Evolutionary conservation across 2,113 vertebrate genomes (phyloP).

Genomic region (Tyrannus savana): DNA sequence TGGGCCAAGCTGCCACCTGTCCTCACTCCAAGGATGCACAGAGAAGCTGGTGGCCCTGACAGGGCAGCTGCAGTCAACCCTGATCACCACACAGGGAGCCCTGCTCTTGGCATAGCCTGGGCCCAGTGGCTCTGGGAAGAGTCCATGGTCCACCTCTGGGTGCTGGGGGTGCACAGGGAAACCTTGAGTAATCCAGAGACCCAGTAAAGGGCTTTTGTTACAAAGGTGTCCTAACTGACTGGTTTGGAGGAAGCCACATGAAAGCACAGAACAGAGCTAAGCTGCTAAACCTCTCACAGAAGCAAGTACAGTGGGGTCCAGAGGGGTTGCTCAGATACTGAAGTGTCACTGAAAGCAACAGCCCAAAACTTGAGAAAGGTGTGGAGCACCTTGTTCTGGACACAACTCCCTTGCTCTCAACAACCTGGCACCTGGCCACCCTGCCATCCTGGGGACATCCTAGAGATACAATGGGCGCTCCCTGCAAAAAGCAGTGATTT

Average conservation of each 20-base stretch:
- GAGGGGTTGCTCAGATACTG: not conserved
- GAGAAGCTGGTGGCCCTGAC: not conserved
- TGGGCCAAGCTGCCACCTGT: not conserved
- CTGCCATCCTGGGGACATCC: not conserved
- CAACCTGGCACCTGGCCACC: not conserved
- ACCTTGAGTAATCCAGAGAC: not conserved
- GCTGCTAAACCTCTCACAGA: not conserved
- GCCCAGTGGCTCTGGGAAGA: not conserved
- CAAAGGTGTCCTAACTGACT: not conserved
- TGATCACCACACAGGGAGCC: not conserved
- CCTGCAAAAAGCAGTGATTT: not conserved
- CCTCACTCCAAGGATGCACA: not conserved
- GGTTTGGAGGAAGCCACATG: not conserved
- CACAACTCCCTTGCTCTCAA: not conserved
- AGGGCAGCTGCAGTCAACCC: not conserved
- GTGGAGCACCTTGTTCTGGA: not conserved
- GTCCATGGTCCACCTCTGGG: rapidly evolving
- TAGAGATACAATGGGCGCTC: not conserved
- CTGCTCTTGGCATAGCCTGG: not conserved
- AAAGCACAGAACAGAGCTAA: not conserved
- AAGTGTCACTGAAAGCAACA: not conserved
- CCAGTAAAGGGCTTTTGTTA: not conserved
- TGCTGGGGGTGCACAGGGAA: not conserved
- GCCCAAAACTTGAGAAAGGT: not conserved
- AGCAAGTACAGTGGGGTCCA: rapidly evolving